A percentile compares a stretch with the other conserved stretches of the same genome.
Evolutionary conservation across 92 coral and sea anemone species (phyloP).

Genomic region (Ricordea florida): DNA sequence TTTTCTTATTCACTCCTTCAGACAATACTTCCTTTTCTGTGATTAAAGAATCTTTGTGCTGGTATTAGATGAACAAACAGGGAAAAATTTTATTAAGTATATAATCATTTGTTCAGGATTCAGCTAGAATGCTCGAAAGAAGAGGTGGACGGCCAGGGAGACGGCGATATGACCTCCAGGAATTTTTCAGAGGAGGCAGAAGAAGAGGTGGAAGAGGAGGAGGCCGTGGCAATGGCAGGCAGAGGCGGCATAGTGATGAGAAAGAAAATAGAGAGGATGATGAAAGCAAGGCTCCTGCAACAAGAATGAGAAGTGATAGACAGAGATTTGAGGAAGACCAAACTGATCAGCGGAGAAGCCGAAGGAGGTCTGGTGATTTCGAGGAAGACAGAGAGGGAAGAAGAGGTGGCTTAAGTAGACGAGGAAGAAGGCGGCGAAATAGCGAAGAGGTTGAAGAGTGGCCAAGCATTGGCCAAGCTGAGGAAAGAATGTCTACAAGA

Average conservation of each 20-base stretch:
- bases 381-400: slow-evolving; percentile 18
- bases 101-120: slow-evolving; percentile 18
- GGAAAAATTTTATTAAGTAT: too few species aligned
- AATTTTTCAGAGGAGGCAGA: slow-evolving; percentile 67
- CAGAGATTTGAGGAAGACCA: slow-evolving; percentile 6
- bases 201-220: slow-evolving; percentile 43
- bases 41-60: too few species aligned
- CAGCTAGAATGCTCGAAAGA: slow-evolving; percentile 29
- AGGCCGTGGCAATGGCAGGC: not conserved
- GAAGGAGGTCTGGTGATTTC: not conserved
- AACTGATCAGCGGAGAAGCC: slow-evolving; percentile 18
- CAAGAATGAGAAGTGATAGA: slow-evolving; percentile 19
- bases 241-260: not conserved
- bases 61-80: too few species aligned
- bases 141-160: slow-evolving; percentile 76
- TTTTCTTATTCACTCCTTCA: too few species aligned
- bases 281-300: slow-evolving; percentile 15
- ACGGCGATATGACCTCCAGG: slow-evolving; percentile 63
- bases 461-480: not conserved
- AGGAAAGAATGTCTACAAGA: slow-evolving; percentile 15
- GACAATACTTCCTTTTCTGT: too few species aligned
- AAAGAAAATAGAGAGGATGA: slow-evolving; percentile 26
- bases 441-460: slow-evolving; percentile 1
- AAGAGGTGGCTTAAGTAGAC: slow-evolving; percentile 29
- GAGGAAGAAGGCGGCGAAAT: not conserved